Evolutionary conservation across 2,113 vertebrate genomes (phyloP), one percentile per base, ranked within the genome.

Genomic region (Dicerorhinus sumatrensis): DNA sequence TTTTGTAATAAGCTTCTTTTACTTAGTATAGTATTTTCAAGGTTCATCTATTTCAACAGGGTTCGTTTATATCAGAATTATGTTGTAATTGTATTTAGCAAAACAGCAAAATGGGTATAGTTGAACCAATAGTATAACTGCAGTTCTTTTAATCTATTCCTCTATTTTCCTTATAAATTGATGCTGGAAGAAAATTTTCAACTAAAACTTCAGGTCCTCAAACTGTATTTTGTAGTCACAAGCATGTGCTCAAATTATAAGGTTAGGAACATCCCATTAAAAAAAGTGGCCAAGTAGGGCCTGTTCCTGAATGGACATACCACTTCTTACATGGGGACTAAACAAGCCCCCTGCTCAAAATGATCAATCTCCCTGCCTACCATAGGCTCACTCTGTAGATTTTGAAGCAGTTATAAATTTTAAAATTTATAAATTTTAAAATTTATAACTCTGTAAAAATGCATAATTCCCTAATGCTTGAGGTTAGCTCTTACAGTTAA

Each of bases 161-260:
- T 91, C 25, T 94, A 20, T 73, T 97, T 96, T 77, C 25, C 72
- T 73, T 94, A 80, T 67, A 82, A 92, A 73, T 36, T 79, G 48
- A 51, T 76, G 20, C 67, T 63, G n/a, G 54, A 76, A 79, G 76
- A 88, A 87, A 77, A 65, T 2, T 31, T 27, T 39, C 46, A 84
- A 72, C 12, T 58, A 51, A 75, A 81, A 80, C n/a, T 75, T 77
- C 29, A 91, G 23, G 14, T 76, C 8, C 10, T 31, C 42, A 86
- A 42, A 67, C 21, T 36, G 5, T 27, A 60, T 62, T n/a, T 31
- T 94, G 23, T 48, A 77, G n/a, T 76, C 51, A 79, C 39, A 92
- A 89, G 10, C 10, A 56, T 63, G 8, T 63, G 25, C 51, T 65
- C 54, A 83, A 82, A 60, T 87, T 76, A 8, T 83, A 29, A 72